These are phyloP conservation scores for Yponomeuta evonymella DNA, from an alignment of 2,888 invertebrate species.

Conservation along the genomic window DNA sequence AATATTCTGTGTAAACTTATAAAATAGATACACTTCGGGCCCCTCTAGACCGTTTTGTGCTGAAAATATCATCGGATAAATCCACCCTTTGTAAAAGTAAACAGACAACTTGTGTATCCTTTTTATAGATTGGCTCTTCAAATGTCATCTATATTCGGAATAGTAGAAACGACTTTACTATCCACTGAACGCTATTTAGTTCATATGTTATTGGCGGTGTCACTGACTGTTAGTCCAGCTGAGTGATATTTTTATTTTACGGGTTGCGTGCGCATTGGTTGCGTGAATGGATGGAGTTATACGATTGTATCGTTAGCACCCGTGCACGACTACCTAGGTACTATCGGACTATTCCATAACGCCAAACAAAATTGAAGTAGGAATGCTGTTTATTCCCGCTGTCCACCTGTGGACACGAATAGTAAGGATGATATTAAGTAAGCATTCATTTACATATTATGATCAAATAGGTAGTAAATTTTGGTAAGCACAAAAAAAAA, in stretches of 20 bases:
- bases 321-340: background rate
- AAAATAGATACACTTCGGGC: background rate
- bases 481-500: too few relatives aligned
- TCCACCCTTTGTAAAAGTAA: background rate
- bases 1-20: background rate
- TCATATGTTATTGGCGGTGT: too few relatives aligned
- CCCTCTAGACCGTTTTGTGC: background rate
- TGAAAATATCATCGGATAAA: background rate
- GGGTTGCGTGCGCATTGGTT: background rate
- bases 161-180: too few relatives aligned
- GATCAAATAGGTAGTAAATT: too few relatives aligned
- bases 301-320: background rate
- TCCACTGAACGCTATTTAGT: too few relatives aligned
- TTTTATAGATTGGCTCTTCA: background rate
- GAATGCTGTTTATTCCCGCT: too few relatives aligned
- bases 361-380: too few relatives aligned
- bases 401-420: too few relatives aligned
- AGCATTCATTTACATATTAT: too few relatives aligned
- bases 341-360: too few relatives aligned
- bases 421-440: too few relatives aligned
- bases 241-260: constrained; percentile 9
- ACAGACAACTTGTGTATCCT: background rate
- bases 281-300: constrained; percentile 4
- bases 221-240: background rate
- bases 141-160: too few relatives aligned